Evolutionary conservation across 2,113 vertebrate genomes (phyloP).

Genomic region (Dermatemys mawii): DNA sequence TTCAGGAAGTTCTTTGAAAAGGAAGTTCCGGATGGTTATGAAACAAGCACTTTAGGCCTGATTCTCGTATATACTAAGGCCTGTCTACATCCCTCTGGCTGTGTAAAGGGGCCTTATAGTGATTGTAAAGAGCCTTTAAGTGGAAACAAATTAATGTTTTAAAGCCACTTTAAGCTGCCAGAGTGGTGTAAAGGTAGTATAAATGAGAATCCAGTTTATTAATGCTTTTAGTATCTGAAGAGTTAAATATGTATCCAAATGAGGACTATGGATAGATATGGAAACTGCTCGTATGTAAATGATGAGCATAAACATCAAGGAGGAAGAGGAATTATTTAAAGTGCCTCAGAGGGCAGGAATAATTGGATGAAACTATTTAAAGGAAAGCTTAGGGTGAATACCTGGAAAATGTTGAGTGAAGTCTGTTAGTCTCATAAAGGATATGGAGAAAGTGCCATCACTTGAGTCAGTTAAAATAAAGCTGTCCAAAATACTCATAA

Average conservation of each 20-base stretch:
- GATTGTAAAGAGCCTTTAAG: not conserved
- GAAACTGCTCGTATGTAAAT: not conserved
- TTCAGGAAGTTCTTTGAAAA: constrained; percentile 18
- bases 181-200: not conserved
- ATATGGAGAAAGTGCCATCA: not conserved
- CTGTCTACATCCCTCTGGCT: not conserved
- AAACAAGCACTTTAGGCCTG: not conserved
- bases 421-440: not conserved
- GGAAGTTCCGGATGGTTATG: constrained; percentile 2
- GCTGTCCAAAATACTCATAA: not conserved
- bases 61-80: not conserved
- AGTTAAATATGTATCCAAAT: not conserved
- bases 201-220: not conserved
- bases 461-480: not conserved
- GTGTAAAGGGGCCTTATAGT: not conserved
- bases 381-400: constrained; percentile 26
- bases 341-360: constrained; percentile 21
- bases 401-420: not conserved
- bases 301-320: not conserved
- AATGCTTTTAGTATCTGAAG: constrained; percentile 26
- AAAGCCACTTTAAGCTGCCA: not conserved
- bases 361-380: constrained; percentile 43
- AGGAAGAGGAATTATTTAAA: constrained; percentile 28
- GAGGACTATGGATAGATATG: not conserved
- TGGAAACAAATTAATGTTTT: not conserved